Percentiles rank a stretch among this genome's conserved stretches.
These are phyloP conservation scores for Periophthalmodon schlosseri DNA, from an alignment of 2,113 vertebrate species.

Conservation along the genomic window DNA sequence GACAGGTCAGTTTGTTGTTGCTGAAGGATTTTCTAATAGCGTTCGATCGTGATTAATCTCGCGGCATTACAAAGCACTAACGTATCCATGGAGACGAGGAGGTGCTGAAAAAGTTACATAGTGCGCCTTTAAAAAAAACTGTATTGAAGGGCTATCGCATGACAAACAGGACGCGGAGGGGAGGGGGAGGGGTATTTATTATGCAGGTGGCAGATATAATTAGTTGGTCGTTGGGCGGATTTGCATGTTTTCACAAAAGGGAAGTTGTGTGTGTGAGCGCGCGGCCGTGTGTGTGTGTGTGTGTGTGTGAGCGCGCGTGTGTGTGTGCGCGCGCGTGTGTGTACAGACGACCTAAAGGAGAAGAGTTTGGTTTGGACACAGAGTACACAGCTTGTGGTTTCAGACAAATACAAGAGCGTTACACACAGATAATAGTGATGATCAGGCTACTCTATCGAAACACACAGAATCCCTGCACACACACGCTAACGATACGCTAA, in stretches of 20 bases:
- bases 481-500: too few relatives aligned
- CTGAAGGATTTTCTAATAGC: too few relatives aligned
- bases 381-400: slow-evolving; percentile 54
- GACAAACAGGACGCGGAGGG: slow-evolving; percentile 20
- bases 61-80: too few relatives aligned
- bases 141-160: not conserved
- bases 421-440: slow-evolving; percentile 1
- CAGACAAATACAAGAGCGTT: slow-evolving; percentile 38
- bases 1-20: too few relatives aligned
- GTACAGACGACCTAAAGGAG: slow-evolving; percentile 10
- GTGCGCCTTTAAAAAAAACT: too few relatives aligned
- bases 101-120: too few relatives aligned
- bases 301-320: slow-evolving; percentile 4
- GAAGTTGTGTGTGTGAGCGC: slow-evolving; percentile 65
- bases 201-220: slow-evolving; percentile 83
- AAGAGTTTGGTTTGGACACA: slow-evolving; percentile 49
- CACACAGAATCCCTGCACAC: not conserved
- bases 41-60: too few relatives aligned
- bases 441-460: slow-evolving; percentile 10
- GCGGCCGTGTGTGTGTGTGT: slow-evolving; percentile 9
- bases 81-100: too few relatives aligned
- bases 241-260: slow-evolving; percentile 83
- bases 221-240: slow-evolving; percentile 81
- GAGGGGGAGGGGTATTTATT: slow-evolving; percentile 52
- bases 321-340: not conserved